Percentiles rank a stretch among this genome's conserved stretches.
Conservation (phyloP, 2,888 invertebrate species). For the Chymomyza fuscimana region DNA sequence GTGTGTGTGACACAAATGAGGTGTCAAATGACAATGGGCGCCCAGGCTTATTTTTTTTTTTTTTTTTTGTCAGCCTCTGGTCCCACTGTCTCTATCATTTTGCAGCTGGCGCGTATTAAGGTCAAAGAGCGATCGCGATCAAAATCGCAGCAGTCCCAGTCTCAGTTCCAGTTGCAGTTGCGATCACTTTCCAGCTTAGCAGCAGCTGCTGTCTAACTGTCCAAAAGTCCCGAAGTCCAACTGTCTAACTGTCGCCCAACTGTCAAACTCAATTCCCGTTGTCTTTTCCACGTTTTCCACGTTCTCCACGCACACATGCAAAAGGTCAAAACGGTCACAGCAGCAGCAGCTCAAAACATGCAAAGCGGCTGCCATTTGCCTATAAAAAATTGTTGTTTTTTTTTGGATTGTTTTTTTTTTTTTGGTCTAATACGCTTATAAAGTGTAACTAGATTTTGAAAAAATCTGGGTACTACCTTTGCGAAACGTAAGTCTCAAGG, state of each 20-base stretch:
- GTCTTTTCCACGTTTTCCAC: conserved; percentile 37
- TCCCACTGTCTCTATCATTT: conserved; percentile 25
- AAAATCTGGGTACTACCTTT: too few species aligned
- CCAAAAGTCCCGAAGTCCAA: conserved; percentile 36
- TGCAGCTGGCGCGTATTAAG: conserved; percentile 73
- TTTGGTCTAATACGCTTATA: conserved; percentile 18
- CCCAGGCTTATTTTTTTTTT: not conserved
- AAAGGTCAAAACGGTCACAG: conserved; percentile 18
- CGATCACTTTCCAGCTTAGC: conserved; percentile 7
- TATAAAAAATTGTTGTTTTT: conserved; percentile 33
- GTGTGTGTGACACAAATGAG: conserved; percentile 67
- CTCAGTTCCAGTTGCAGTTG: not conserved
- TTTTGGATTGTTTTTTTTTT: conserved; percentile 14
- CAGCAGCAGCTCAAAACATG: conserved; percentile 42
- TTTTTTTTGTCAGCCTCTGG: not conserved
- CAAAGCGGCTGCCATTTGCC: conserved; percentile 58
- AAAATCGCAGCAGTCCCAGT: not conserved
- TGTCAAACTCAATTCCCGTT: conserved; percentile 71
- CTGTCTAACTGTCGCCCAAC: conserved; percentile 71
- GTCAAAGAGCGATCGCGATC: conserved; percentile 69
- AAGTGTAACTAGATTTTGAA: not conserved
- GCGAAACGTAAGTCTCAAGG: too few species aligned
- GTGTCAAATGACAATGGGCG: conserved; percentile 77
- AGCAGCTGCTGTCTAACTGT: not conserved
- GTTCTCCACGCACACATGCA: conserved; percentile 35